These are phyloP conservation scores for Stegana nigrithorax DNA, from an alignment of 2,888 invertebrate species.

Conservation along the genomic window DNA sequence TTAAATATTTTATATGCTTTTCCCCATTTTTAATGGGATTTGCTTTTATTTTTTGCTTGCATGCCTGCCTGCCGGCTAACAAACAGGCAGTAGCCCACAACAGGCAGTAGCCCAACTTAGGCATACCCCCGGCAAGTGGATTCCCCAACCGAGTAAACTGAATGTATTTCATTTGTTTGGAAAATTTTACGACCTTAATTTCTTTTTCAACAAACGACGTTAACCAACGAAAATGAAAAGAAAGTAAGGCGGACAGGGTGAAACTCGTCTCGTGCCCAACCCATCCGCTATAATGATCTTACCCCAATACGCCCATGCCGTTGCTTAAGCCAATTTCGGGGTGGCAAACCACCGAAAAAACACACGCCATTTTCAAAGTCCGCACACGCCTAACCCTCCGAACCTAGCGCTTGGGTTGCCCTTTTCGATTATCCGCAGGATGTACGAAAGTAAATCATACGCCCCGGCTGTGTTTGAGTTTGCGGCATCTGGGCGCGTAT, in stretches of 20 bases:
- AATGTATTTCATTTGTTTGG: conserved; percentile 7
- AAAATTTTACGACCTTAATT: conserved; percentile 55
- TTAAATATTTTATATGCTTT: conserved; percentile 47
- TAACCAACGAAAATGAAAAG: no score
- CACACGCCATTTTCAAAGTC: conserved; percentile 45
- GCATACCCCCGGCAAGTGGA: not conserved
- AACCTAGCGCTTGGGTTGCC: not conserved
- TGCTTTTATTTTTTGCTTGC: conserved; percentile 21
- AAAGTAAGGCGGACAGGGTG: no score
- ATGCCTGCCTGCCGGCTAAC: no score
- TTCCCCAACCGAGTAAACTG: conserved; percentile 35
- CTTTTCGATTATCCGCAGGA: not conserved
- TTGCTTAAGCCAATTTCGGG: conserved; percentile 26
- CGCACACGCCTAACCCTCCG: not conserved
- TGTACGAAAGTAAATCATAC: conserved; percentile 52
- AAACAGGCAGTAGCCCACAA: conserved; percentile 20
- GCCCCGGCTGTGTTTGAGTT: conserved; percentile 33
- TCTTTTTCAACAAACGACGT: conserved; percentile 37
- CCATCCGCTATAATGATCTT: no score
- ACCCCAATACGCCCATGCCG: not conserved
- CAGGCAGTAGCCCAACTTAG: conserved; percentile 23
- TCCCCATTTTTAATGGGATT: conserved; percentile 48
- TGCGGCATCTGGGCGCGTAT: conserved; percentile 12
- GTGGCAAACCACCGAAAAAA: no score
- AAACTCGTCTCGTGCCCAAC: no score